Conservation (phyloP, 2,888 invertebrate genomes). For the Julus scandinavius region DNA sequence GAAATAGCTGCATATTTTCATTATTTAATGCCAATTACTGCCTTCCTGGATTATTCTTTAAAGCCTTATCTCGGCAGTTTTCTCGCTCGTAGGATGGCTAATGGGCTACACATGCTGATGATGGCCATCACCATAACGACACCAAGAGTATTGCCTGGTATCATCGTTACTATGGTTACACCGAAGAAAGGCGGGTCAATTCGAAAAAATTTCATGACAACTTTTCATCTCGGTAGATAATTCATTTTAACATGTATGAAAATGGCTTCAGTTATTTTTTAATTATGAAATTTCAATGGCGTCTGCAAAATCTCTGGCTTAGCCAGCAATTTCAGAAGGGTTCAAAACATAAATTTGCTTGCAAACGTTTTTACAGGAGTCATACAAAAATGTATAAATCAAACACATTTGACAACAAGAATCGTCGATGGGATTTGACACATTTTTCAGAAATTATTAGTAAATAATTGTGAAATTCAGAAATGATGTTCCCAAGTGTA, state of each 20-base stretch:
- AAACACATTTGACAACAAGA: too few species aligned
- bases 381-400: too few species aligned
- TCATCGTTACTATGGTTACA: background rate
- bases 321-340: background rate
- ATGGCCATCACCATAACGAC: slow-evolving; percentile 14
- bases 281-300: background rate
- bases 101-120: slow-evolving; percentile 43
- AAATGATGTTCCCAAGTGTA: too few species aligned
- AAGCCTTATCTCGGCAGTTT: slow-evolving; percentile 16
- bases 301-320: background rate
- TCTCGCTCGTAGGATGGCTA: background rate
- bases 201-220: background rate
- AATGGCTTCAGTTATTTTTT: background rate
- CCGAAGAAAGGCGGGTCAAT: background rate
- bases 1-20: slow-evolving; percentile 28
- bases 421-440: too few species aligned
- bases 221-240: background rate
- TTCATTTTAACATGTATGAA: background rate
- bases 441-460: too few species aligned
- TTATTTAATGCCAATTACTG: slow-evolving; percentile 33
- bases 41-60: slow-evolving; percentile 41
- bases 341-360: too few species aligned
- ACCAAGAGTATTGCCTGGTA: background rate
- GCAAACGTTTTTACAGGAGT: too few species aligned
- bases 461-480: too few species aligned